A percentile compares a stretch with the other conserved stretches of the same genome.
phyloP scores from a whole-genome alignment of 2,888 invertebrate species.

The Melieria picta region DNA sequence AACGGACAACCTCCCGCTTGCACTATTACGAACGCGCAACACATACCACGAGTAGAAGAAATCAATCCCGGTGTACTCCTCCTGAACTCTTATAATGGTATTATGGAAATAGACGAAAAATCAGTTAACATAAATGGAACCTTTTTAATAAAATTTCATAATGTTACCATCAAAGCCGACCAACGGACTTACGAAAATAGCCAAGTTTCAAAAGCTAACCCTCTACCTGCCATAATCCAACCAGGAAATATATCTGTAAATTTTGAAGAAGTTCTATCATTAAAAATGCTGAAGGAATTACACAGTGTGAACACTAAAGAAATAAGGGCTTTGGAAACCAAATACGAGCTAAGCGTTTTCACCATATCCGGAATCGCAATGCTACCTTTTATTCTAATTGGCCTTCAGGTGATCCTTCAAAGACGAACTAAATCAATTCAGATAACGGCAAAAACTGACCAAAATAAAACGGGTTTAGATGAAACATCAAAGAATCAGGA shows the following conservation, averaged over 20 bases:
- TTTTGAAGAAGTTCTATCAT: slow-evolving; percentile 36
- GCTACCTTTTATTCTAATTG: background rate
- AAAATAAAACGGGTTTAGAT: background rate
- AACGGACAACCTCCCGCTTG: background rate
- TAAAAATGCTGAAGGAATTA: slow-evolving; percentile 36
- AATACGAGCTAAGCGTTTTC: slow-evolving; percentile 2
- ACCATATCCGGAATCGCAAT: slow-evolving; percentile 4
- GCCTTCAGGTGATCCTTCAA: background rate
- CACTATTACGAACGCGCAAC: slow-evolving; percentile 14
- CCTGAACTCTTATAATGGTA: slow-evolving; percentile 38
- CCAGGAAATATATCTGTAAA: slow-evolving; percentile 23
- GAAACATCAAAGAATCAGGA: background rate
- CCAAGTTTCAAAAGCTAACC: slow-evolving; percentile 27
- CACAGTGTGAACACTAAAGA: slow-evolving; percentile 35
- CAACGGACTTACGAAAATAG: slow-evolving; percentile 27
- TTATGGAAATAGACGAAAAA: slow-evolving; percentile 13
- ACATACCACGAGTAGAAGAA: slow-evolving; percentile 36
- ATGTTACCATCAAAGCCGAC: slow-evolving; percentile 31
- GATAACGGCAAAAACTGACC: background rate
- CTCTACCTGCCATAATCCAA: slow-evolving; percentile 39
- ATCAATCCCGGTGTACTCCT: slow-evolving; percentile 36
- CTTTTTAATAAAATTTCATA: slow-evolving; percentile 30
- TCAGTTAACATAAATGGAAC: slow-evolving; percentile 16
- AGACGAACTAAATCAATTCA: slow-evolving; percentile 2
- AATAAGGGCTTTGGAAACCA: slow-evolving; percentile 4